These are phyloP conservation scores for Tachysurus fulvidraco DNA, from an alignment of 2,113 vertebrate genomes.

Conservation along the genomic window DNA sequence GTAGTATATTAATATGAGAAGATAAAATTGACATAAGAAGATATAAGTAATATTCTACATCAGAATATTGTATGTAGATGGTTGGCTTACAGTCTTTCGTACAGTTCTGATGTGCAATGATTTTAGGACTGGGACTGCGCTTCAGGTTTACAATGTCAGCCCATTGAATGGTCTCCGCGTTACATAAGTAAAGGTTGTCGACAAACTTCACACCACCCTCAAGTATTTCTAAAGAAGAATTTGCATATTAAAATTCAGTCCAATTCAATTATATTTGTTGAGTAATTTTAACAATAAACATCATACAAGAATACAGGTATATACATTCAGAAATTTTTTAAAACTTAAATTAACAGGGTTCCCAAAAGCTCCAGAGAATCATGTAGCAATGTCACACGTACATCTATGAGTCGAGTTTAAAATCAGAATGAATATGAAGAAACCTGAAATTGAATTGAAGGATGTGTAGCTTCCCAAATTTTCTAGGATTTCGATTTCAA, in stretches of 20 bases:
- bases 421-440: not conserved
- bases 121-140: slow-evolving; percentile 58
- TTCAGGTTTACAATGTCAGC: slow-evolving; percentile 77
- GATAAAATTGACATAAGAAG: too few species aligned
- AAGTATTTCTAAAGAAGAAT: slow-evolving; percentile 81
- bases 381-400: not conserved
- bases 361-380: not conserved
- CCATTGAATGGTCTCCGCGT: slow-evolving; percentile 87
- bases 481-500: not conserved
- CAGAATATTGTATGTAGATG: not conserved
- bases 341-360: not conserved
- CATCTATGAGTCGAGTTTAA: not conserved
- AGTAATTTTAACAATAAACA: too few species aligned
- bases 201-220: slow-evolving; percentile 83
- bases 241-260: not conserved
- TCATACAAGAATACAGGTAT: too few species aligned
- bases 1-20: not conserved
- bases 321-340: too few species aligned
- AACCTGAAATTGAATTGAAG: not conserved
- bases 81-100: not conserved
- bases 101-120: not conserved
- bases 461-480: not conserved
- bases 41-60: too few species aligned
- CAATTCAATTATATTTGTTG: too few species aligned
- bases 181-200: slow-evolving; percentile 79